A percentile compares a stretch with the other conserved stretches of the same genome.
Conservation (phyloP, 92 coral and sea anemone species). For the Plumapathes pennacea region DNA sequence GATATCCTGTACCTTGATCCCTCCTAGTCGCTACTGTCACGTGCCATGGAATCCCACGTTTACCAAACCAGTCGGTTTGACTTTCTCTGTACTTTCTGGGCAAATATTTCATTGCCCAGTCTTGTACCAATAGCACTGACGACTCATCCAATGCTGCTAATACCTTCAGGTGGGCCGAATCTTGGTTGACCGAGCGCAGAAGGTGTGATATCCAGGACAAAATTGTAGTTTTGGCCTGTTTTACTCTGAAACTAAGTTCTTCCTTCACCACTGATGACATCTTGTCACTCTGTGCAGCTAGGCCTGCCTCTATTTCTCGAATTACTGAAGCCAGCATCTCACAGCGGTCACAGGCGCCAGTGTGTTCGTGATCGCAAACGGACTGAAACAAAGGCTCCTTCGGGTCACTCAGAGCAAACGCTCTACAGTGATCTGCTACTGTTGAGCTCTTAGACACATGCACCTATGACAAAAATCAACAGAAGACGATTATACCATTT, state of each 20-base stretch:
- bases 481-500: neutral
- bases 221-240: slow-evolving; percentile 23
- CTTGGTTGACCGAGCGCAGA: slow-evolving; percentile 50
- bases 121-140: slow-evolving; percentile 16
- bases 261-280: slow-evolving; percentile 29
- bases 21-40: too few species aligned
- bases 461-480: slow-evolving; percentile 33
- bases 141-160: slow-evolving; percentile 33
- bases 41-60: too few species aligned
- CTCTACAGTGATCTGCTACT: slow-evolving; percentile 62
- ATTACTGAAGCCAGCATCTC: slow-evolving; percentile 37
- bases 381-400: slow-evolving; percentile 51
- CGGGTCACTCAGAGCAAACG: slow-evolving; percentile 57
- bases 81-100: too few species aligned
- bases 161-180: slow-evolving; percentile 21
- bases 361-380: slow-evolving; percentile 56
- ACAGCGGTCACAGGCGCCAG: slow-evolving; percentile 39
- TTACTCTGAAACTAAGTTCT: slow-evolving; percentile 45
- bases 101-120: too few species aligned
- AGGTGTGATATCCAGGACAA: slow-evolving; percentile 51
- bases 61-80: too few species aligned
- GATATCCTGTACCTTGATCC: too few species aligned
- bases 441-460: slow-evolving; percentile 53
- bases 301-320: slow-evolving; percentile 42
- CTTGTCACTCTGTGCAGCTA: slow-evolving; percentile 35